phyloP scores from a whole-genome alignment of 2,888 invertebrate genomes.

The Kuschelorhynchus macadamiae region DNA sequence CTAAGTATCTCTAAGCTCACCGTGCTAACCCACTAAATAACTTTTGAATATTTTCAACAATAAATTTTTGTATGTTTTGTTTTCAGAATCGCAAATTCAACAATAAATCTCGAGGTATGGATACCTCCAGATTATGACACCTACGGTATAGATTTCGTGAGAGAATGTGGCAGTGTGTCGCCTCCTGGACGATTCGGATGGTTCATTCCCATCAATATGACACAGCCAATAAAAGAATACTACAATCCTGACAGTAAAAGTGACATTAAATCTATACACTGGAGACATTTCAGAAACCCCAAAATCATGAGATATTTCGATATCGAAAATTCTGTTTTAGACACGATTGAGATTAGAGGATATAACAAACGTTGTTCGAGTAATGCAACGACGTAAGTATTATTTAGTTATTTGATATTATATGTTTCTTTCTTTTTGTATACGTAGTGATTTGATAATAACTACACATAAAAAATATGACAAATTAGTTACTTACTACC shows the following conservation, averaged over 20 bases:
- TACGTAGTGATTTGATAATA: too few relatives aligned
- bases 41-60: too few relatives aligned
- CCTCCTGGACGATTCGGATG: constrained; percentile 76
- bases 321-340: constrained; percentile 54
- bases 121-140: constrained; percentile 75
- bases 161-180: constrained; percentile 71
- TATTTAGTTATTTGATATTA: background rate
- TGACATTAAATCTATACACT: constrained; percentile 63
- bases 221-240: constrained; percentile 40
- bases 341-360: too few relatives aligned
- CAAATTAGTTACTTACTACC: too few relatives aligned
- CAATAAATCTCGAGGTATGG: constrained; percentile 82
- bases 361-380: too few relatives aligned
- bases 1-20: too few relatives aligned
- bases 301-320: constrained; percentile 70
- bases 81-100: constrained; percentile 68
- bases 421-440: too few relatives aligned
- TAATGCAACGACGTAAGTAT: too few relatives aligned
- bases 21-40: too few relatives aligned
- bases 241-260: constrained; percentile 33
- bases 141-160: constrained; percentile 68
- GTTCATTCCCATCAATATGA: constrained; percentile 73
- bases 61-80: too few relatives aligned
- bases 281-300: constrained; percentile 71
- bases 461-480: too few relatives aligned